A percentile compares a stretch with the other conserved stretches of the same genome.
Evolutionary conservation across 2,888 invertebrate genomes (phyloP).

Genomic region (Nomada fucata): DNA sequence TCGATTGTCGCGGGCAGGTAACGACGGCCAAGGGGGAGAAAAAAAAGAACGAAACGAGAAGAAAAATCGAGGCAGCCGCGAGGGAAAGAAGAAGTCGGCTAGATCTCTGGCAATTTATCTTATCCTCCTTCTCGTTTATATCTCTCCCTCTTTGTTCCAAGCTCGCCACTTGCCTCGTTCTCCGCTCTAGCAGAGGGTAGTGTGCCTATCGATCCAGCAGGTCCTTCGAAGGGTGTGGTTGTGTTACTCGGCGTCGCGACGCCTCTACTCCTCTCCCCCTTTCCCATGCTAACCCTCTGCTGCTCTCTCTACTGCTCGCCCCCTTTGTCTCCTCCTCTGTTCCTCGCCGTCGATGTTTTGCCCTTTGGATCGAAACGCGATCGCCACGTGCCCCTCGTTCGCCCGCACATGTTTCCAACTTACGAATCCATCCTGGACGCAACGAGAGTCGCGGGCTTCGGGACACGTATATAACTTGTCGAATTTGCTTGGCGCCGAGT

Average conservation of each 20-base stretch:
- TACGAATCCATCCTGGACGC: conserved; percentile 6
- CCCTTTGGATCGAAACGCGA: conserved; percentile 60
- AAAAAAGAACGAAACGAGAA: neutral
- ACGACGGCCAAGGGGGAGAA: conserved; percentile 31
- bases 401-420: conserved; percentile 54
- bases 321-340: conserved; percentile 32
- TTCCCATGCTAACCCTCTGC: neutral
- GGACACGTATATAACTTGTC: neutral
- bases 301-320: conserved; percentile 32
- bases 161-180: conserved; percentile 46
- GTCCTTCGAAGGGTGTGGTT: conserved; percentile 74
- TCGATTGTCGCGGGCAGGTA: conserved; percentile 68
- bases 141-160: conserved; percentile 14
- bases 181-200: conserved; percentile 66
- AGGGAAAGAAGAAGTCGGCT: conserved; percentile 53
- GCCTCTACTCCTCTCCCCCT: conserved; percentile 57
- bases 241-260: conserved; percentile 74
- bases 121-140: conserved; percentile 58
- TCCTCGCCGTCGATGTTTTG: conserved; percentile 41
- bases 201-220: conserved; percentile 73
- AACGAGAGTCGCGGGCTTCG: neutral
- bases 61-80: conserved; percentile 21
- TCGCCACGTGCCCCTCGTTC: conserved; percentile 75
- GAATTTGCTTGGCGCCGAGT: conserved; percentile 10
- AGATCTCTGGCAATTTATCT: conserved; percentile 75